phyloP scores from a whole-genome alignment of 1,140 invertebrate genomes.

The Bombyx mandarina region DNA sequence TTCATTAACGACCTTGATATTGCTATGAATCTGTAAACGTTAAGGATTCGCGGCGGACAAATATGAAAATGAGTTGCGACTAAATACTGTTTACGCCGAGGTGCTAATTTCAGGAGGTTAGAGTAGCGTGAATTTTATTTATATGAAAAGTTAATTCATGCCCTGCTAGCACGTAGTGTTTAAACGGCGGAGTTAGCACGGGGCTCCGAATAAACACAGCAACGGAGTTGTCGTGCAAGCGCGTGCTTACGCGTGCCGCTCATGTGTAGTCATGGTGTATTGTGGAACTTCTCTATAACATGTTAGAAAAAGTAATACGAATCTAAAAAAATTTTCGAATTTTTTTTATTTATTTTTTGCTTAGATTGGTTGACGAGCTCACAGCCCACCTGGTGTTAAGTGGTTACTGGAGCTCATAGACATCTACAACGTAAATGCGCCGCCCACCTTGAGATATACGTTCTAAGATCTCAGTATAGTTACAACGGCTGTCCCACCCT shows the following conservation, averaged over 20 bases:
- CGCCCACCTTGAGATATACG: no score
- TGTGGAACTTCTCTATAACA: background rate
- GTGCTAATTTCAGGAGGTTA: constrained; percentile 71
- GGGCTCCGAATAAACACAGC: constrained; percentile 61
- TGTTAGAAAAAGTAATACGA: background rate
- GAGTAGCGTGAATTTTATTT: constrained; percentile 71
- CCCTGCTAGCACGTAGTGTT: constrained; percentile 63
- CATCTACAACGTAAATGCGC: no score
- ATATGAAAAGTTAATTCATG: constrained; percentile 71
- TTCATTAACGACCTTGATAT: no score
- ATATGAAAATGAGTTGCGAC: constrained; percentile 49
- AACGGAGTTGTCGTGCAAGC: constrained; percentile 28
- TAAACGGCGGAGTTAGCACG: constrained; percentile 67
- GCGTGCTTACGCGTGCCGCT: constrained; percentile 18
- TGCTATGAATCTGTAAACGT: constrained; percentile 2
- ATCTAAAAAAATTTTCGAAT: background rate
- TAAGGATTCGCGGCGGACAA: constrained; percentile 30
- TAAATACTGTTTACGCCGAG: constrained; percentile 66
- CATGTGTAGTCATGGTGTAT: constrained; percentile 2
- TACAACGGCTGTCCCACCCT: no score
- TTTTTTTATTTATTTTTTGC: background rate
- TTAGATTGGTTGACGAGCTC: no score
- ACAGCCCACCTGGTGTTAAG: no score
- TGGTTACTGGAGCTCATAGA: no score
- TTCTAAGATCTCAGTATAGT: no score